phyloP scores from a whole-genome alignment of 92 coral and sea anemone genomes.

The Porites evermanni region DNA sequence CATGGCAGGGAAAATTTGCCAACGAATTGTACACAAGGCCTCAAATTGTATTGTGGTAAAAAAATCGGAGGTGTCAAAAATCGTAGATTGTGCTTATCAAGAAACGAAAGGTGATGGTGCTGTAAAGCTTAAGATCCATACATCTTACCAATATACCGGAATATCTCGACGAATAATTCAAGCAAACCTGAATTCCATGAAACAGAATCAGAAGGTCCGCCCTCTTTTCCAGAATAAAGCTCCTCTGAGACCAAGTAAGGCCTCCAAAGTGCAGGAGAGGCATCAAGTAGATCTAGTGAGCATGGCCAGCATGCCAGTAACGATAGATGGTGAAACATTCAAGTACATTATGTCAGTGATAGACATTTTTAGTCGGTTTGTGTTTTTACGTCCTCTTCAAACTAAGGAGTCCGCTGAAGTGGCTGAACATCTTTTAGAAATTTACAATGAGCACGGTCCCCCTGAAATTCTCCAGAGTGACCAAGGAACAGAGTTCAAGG shows the following conservation, averaged over 20 bases:
- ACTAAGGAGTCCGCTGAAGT: conserved; percentile 41
- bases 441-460: conserved; percentile 45
- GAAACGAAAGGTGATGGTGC: conserved; percentile 37
- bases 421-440: conserved; percentile 21
- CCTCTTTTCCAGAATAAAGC: conserved; percentile 52
- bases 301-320: conserved; percentile 39
- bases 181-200: conserved; percentile 26
- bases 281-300: conserved; percentile 53
- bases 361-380: conserved; percentile 38
- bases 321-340: conserved; percentile 43
- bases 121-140: background rate
- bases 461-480: conserved; percentile 47
- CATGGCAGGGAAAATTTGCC: background rate
- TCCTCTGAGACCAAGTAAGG: conserved; percentile 44
- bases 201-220: conserved; percentile 27
- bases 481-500: conserved; percentile 42
- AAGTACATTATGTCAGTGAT: conserved; percentile 44
- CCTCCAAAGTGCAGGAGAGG: conserved; percentile 34
- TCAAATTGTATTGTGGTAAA: conserved; percentile 17
- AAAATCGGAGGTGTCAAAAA: background rate
- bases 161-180: conserved; percentile 23
- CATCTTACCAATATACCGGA: background rate
- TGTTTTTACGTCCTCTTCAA: conserved; percentile 23
- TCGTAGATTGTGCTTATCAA: background rate
- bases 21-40: background rate